Conservation (phyloP, 2,113 vertebrate species). For the Sebastes fasciatus region DNA sequence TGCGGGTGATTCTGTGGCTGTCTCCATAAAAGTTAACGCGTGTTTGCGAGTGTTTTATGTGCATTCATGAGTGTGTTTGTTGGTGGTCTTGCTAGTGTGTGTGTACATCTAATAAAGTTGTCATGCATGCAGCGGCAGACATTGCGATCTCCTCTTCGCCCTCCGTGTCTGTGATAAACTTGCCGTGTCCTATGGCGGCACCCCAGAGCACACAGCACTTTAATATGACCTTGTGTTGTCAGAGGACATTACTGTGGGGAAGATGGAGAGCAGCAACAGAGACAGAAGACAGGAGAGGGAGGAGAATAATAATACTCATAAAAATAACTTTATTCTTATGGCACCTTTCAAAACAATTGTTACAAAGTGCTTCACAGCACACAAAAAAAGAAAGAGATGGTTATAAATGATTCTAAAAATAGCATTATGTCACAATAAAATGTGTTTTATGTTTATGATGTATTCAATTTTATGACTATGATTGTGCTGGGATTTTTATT, state of each 20-base stretch:
- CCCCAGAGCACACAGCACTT: conserved; percentile 58
- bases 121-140: conserved; percentile 46
- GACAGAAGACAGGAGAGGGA: conserved; percentile 23
- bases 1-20: background rate
- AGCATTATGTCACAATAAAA: background rate
- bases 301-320: conserved; percentile 42
- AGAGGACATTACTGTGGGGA: conserved; percentile 58
- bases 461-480: conserved; percentile 3
- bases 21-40: conserved; percentile 34
- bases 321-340: conserved; percentile 38
- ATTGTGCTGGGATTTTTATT: background rate
- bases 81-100: conserved; percentile 19
- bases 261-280: conserved; percentile 42
- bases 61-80: conserved; percentile 54
- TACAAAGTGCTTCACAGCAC: conserved; percentile 22
- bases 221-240: conserved; percentile 78
- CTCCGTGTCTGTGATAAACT: conserved; percentile 66
- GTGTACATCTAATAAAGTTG: conserved; percentile 56
- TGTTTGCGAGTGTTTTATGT: conserved; percentile 51
- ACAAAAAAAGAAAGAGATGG: conserved; percentile 2
- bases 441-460: conserved; percentile 5
- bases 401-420: conserved; percentile 10
- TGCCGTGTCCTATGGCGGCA: conserved; percentile 57
- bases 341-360: conserved; percentile 25
- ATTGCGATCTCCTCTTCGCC: conserved; percentile 42